Evolutionary conservation across 2,888 invertebrate species (phyloP), one percentile per base, ranked within the genome.

Genomic region (Boloria euphrosyne): DNA sequence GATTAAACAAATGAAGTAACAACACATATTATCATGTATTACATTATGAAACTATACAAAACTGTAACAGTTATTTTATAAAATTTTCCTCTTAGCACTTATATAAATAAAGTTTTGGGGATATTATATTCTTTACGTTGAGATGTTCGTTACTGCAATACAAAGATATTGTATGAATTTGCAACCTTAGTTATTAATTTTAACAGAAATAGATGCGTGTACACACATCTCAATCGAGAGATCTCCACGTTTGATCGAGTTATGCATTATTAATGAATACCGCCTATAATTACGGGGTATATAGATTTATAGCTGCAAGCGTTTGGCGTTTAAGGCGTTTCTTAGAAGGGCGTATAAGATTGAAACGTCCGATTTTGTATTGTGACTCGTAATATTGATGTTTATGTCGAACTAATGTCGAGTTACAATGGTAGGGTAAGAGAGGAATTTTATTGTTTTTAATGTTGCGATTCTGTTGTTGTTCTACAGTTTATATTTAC

Each of bases 231-330:
- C 68, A 67, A 70, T 71, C 69, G 68, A 67, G 69, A 70, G 70
- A 73, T 72, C 76, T 63, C 55, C 50, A 79, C 79, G 80, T 89
- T 89, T 89, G 90, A 90, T 90, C 88, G 84, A 87, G 87, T 88
- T 88, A 90, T 90, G 89, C 88, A 90, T 91, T 91, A 91, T 90
- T 90, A 91, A 91, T 91, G 89, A 88, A 78, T 74, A 74, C 76
- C 78, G 81, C 81, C 83, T 80, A 82, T 91, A 91, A 91, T 91
- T 91, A 90, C 80, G 82, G 87, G 76, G 78, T 77, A 78, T 79
- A 75, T 77, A 80, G 87, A 90, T 89, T 87, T 87, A 89, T 87
- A 76, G 78, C 73, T 71, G 70, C 61, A 59, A 74, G 75, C 78
- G 75, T 74, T 73, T 72, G 73, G 75, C 69, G 73, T 76, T 73